Evolutionary conservation across 2,888 invertebrate genomes (phyloP), one percentile per base, ranked within the genome.

Genomic region (Hemicrepidius hirtus): DNA sequence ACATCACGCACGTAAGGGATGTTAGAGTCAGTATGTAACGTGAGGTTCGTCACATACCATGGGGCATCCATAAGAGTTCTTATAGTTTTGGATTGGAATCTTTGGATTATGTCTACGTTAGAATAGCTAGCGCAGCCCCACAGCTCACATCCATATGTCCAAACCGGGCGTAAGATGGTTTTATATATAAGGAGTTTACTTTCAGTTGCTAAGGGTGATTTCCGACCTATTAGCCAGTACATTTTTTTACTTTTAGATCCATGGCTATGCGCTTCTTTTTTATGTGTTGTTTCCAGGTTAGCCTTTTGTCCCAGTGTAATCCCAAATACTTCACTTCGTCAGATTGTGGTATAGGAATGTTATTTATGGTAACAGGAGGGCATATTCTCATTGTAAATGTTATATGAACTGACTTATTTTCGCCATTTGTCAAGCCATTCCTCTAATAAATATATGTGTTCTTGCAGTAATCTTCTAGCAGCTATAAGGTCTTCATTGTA

Each of bases 361-460:
- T 44, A 20, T 66, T 50, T 13, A 66, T 16, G 57, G 21, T 40
- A 16, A 66, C 41, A 3, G 55, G 32, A 12, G 75, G 75, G 63
- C 68, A 71, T n/a, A 50, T 57, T 41, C 35, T 60, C 32, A 67
- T 24, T 10, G 78, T 71, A 46, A 77, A 78, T 13, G 77, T 78
- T 16, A 78, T 63, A 40, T 73, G 70, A 3, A 49, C 60, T n/a
- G 72, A 75, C 40, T 78, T 78, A 1, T 16, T 37, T 71, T 66
- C 73, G 55, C 75, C 73, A 77, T 37, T 50, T 50, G 10, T 50
- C 24, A 7, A 50, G 13, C 50, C 50, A 50, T 4, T 50, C 50
- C 12, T 50, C 50, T 12, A 50, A 21, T 50, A 50, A 24, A 50
- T 50, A n/a, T 50, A 21, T 50, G 50, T 50, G 50, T 12, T 50